Evolutionary conservation across 2,888 invertebrate genomes (phyloP).

Genomic region (Smittia aterrima): DNA sequence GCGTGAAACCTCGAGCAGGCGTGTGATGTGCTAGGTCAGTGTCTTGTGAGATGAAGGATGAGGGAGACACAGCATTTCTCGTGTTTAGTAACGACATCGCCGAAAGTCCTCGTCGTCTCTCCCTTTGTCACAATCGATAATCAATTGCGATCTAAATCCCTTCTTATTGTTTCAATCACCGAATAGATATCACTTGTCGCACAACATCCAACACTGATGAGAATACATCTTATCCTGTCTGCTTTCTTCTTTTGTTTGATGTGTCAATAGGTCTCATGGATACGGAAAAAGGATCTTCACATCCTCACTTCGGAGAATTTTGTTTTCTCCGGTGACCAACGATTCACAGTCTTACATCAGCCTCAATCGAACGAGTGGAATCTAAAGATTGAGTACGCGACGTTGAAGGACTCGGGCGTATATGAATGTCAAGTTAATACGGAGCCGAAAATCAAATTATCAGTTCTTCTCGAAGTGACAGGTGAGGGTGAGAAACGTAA

Average conservation of each 20-base stretch:
- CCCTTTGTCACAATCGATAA: background rate
- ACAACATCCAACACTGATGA: background rate
- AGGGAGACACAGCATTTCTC: background rate
- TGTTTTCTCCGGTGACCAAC: conserved; percentile 82
- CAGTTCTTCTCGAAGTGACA: conserved; percentile 75
- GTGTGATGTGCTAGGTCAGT: background rate
- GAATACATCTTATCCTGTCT: background rate
- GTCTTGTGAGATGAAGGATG: background rate
- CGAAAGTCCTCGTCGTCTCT: background rate
- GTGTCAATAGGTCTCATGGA: conserved; percentile 52
- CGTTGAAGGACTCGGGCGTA: conserved; percentile 77
- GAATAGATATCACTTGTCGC: background rate
- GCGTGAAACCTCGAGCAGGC: background rate
- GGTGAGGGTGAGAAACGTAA: conserved; percentile 57
- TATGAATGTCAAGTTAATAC: conserved; percentile 74
- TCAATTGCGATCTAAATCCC: background rate
- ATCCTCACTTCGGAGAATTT: conserved; percentile 81
- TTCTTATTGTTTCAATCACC: background rate
- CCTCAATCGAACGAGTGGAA: conserved; percentile 85
- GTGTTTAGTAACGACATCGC: background rate
- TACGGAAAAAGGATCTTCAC: conserved; percentile 62
- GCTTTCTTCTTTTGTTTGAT: background rate
- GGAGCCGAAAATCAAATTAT: conserved; percentile 85
- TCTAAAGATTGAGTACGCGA: conserved; percentile 78
- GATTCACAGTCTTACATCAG: conserved; percentile 81